Conservation (phyloP, 1,140 invertebrate species). For the Ceratina australensis region DNA sequence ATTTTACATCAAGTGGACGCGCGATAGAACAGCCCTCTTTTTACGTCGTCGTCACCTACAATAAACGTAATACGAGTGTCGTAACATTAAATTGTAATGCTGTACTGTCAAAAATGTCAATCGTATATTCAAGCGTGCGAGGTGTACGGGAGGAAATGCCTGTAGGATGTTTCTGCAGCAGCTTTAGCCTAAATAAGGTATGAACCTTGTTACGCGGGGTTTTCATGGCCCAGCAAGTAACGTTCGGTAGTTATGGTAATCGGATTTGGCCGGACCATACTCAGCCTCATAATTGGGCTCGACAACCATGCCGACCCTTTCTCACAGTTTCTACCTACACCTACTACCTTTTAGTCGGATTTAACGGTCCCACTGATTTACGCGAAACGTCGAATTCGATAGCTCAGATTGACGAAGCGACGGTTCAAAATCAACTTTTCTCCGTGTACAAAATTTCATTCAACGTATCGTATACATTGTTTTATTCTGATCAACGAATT, state of each 20-base stretch:
- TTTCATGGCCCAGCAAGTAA: constrained; percentile 54
- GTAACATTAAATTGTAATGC: too few species aligned
- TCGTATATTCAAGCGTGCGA: too few species aligned
- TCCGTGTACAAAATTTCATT: too few species aligned
- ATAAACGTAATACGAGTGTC: not conserved
- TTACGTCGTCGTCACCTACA: constrained; percentile 11
- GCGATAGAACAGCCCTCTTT: not conserved
- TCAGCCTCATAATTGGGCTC: constrained; percentile 52
- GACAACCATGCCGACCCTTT: constrained; percentile 49
- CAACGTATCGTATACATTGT: too few species aligned
- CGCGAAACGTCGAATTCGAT: too few species aligned
- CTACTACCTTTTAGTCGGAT: too few species aligned
- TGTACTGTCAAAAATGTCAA: too few species aligned
- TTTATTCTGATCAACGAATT: too few species aligned
- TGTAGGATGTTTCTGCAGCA: not conserved
- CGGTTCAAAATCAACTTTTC: too few species aligned
- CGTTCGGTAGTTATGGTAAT: constrained; percentile 62
- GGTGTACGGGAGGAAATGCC: too few species aligned
- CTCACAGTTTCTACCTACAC: constrained; percentile 1
- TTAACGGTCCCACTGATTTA: too few species aligned
- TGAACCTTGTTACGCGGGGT: constrained; percentile 30
- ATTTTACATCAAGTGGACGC: not conserved
- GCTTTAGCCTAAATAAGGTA: constrained; percentile 10
- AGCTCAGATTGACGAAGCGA: too few species aligned
- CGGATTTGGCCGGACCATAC: constrained; percentile 58